Evolutionary conservation across 2,888 invertebrate species (phyloP).

Genomic region (Synanthedon andrenaeformis): DNA sequence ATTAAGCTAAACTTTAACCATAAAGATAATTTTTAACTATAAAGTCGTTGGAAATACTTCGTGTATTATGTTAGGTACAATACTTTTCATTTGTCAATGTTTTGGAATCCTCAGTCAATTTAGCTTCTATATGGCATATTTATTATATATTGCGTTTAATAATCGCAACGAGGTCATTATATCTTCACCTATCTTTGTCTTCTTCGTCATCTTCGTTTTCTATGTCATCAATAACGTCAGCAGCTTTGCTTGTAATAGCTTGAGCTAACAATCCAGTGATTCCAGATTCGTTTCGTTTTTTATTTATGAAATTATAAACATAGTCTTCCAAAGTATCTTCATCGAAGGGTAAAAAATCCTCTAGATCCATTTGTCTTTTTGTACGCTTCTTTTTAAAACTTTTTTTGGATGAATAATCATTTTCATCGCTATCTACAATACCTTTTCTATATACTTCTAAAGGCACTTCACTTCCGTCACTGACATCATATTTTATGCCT

Average conservation of each 20-base stretch:
- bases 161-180: no score
- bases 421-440: slow-evolving; percentile 68
- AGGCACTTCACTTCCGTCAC: slow-evolving; percentile 61
- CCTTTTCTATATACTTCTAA: slow-evolving; percentile 72
- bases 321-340: slow-evolving; percentile 55
- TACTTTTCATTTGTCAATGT: no score
- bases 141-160: no score
- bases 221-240: slow-evolving; percentile 30
- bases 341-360: slow-evolving; percentile 52
- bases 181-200: slow-evolving; percentile 7
- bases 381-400: slow-evolving; percentile 20
- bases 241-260: slow-evolving; percentile 44
- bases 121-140: no score
- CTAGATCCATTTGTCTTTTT: slow-evolving; percentile 50
- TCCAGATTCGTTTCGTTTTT: slow-evolving; percentile 46
- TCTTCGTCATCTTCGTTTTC: slow-evolving; percentile 36
- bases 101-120: no score
- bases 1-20: no score
- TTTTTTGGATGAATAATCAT: slow-evolving; percentile 27
- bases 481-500: slow-evolving; percentile 70
- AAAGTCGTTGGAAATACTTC: no score
- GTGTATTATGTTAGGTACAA: no score
- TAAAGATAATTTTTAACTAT: no score
- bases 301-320: slow-evolving; percentile 47
- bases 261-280: slow-evolving; percentile 50